Evolutionary conservation across 2,113 vertebrate genomes (phyloP).

Genomic region (Ardeotis arabs): DNA sequence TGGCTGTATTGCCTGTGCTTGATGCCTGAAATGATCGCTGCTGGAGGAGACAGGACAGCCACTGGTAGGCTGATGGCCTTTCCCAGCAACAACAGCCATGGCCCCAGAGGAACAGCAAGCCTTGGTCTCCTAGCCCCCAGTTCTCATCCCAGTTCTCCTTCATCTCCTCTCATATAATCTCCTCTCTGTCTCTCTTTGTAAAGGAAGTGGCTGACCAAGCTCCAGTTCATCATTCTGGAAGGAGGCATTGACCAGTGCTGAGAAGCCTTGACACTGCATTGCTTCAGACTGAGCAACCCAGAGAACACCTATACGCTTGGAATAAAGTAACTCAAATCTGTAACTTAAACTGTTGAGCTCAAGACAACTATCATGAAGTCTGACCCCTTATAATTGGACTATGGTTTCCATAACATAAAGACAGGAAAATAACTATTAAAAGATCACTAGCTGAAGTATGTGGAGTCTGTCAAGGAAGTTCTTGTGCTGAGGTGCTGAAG

Average conservation of each 20-base stretch:
- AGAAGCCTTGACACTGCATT: not conserved
- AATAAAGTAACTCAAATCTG: not conserved
- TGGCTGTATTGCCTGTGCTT: not conserved
- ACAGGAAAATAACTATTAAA: conserved; percentile 52
- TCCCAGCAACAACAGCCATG: not conserved
- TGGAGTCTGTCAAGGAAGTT: not conserved
- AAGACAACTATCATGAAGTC: not conserved
- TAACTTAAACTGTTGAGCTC: not conserved
- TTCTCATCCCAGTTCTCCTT: not conserved
- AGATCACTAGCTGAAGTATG: not conserved
- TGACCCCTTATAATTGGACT: not conserved
- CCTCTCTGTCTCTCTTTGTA: not conserved
- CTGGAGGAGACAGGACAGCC: not conserved
- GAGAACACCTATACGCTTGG: not conserved
- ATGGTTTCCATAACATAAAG: conserved; percentile 36
- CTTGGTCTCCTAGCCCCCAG: not conserved
- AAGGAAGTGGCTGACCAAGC: not conserved
- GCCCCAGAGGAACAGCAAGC: not conserved
- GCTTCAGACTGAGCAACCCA: not conserved
- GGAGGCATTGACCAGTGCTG: not conserved
- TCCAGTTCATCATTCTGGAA: not conserved
- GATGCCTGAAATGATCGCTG: not conserved
- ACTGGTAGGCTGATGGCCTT: not conserved
- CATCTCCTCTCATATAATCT: not conserved
- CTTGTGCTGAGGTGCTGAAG: conserved; percentile 29